Evolutionary conservation across 2,797 vertebrate species (phyloP).

Genomic region (Chelon auratus): DNA sequence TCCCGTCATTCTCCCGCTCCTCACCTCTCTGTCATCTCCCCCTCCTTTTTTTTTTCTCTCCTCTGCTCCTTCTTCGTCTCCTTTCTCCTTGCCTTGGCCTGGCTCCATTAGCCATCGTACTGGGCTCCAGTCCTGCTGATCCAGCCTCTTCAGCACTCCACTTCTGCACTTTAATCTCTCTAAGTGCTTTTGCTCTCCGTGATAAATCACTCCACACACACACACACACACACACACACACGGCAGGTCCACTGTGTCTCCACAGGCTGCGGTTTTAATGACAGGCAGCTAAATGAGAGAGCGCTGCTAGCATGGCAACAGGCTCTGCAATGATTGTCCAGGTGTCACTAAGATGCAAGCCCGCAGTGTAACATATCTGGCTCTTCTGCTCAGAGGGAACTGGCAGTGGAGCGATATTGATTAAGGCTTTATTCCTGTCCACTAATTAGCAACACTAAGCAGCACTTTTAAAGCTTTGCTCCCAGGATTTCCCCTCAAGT

Average conservation of each 20-base stretch:
- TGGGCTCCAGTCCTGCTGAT: conserved; percentile 73
- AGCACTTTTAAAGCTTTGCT: conserved; percentile 5
- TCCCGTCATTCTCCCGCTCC: conserved; percentile 15
- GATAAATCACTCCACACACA: conserved; percentile 74
- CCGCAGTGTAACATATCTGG: conserved; percentile 34
- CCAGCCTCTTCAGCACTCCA: conserved; percentile 60
- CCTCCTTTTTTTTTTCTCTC: conserved; percentile 4
- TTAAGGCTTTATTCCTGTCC: conserved; percentile 25
- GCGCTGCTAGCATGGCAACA: conserved; percentile 33
- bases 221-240: conserved; percentile 36
- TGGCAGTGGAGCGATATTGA: conserved; percentile 14
- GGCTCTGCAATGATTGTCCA: conserved; percentile 28
- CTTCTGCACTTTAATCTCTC: conserved; percentile 78
- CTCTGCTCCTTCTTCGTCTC: conserved; percentile 13
- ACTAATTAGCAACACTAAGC: conserved; percentile 36
- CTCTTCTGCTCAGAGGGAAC: conserved; percentile 7
- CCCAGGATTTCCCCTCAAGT: not conserved
- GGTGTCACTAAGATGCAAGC: conserved; percentile 41
- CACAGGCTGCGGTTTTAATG: conserved; percentile 61
- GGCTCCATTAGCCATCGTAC: conserved; percentile 54
- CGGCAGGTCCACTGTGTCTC: conserved; percentile 53
- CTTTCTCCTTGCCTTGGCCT: conserved; percentile 57
- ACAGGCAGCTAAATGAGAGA: conserved; percentile 57
- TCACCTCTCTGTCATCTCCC: conserved; percentile 25
- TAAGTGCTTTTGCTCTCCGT: conserved; percentile 75